Percentiles rank a stretch among this genome's conserved stretches.
Evolutionary conservation across 1,140 invertebrate species (phyloP).

Genomic region (Bursaphelenchus mucronatus): DNA sequence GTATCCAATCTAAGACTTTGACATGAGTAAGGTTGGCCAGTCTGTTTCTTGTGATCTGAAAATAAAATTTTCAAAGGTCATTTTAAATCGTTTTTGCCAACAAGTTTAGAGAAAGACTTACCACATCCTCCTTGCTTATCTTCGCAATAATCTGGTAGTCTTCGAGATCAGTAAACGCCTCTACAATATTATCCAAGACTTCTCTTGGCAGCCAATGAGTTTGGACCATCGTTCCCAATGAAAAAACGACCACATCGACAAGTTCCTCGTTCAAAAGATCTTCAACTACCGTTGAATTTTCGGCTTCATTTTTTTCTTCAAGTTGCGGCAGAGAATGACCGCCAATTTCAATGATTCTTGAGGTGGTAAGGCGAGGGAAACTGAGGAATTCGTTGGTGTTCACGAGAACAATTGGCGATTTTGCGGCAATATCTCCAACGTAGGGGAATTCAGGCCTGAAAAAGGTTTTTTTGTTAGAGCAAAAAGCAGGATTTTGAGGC

Average conservation of each 20-base stretch:
- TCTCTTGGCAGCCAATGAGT: constrained; percentile 19
- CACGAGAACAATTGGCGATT: constrained; percentile 34
- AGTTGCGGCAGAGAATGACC: constrained; percentile 29
- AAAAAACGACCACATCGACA: constrained; percentile 34
- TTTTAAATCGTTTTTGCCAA: no score
- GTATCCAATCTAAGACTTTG: constrained; percentile 29
- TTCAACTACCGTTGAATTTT: constrained; percentile 14
- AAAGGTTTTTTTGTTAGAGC: neutral
- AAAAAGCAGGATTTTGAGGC: neutral
- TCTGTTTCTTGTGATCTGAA: constrained; percentile 8
- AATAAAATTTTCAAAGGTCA: constrained; percentile 1
- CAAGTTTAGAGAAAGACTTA: constrained; percentile 8
- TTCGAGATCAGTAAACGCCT: constrained; percentile 22
- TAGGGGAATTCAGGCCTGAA: constrained; percentile 34
- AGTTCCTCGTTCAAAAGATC: constrained; percentile 21
- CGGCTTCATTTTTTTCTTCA: neutral
- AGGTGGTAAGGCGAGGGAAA: constrained; percentile 32
- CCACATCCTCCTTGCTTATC: constrained; percentile 31
- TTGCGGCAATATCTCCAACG: constrained; percentile 29
- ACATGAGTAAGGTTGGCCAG: constrained; percentile 26
- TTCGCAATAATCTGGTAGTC: constrained; percentile 43
- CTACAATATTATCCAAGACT: constrained; percentile 25
- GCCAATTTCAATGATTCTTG: constrained; percentile 36
- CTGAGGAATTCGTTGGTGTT: constrained; percentile 37
- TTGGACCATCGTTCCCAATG: constrained; percentile 33